Conservation (phyloP, 1,140 invertebrate genomes). For the Ceratoteleas bidentatus region DNA sequence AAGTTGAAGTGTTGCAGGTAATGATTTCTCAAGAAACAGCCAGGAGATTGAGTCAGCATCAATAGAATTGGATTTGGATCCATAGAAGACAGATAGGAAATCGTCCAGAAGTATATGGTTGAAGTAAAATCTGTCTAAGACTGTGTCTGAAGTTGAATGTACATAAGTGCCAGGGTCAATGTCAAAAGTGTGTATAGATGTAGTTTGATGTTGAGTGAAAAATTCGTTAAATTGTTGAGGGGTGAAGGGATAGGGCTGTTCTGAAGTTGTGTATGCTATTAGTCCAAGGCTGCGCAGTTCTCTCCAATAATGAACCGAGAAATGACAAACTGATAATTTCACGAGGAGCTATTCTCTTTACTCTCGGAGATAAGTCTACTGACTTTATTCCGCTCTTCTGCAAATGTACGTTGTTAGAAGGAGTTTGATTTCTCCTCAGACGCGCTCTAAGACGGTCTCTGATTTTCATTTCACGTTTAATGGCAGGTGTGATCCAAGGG, state of each 20-base stretch:
- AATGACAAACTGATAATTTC: neutral
- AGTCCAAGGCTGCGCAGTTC: neutral
- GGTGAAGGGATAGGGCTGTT: neutral
- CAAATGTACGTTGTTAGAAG: neutral
- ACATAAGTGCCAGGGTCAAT: neutral
- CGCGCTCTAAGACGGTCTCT: neutral
- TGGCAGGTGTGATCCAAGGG: slow-evolving; percentile 6
- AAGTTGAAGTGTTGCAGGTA: neutral
- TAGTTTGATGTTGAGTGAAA: neutral
- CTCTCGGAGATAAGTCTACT: neutral
- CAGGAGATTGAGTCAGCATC: neutral
- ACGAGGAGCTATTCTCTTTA: neutral
- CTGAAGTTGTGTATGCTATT: neutral
- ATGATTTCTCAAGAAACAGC: neutral
- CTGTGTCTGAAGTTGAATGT: neutral
- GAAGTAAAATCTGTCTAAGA: slow-evolving; percentile 7
- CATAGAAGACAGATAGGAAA: neutral
- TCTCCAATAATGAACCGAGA: neutral
- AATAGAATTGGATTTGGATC: neutral
- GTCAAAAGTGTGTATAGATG: too few species aligned
- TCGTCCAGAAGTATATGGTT: neutral
- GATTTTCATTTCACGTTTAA: neutral
- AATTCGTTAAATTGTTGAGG: neutral
- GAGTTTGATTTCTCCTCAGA: neutral
- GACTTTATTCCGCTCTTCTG: neutral